Evolutionary conservation across 2,888 invertebrate species (phyloP), one percentile per base, ranked within the genome.

Genomic region (Sipha maydis): DNA sequence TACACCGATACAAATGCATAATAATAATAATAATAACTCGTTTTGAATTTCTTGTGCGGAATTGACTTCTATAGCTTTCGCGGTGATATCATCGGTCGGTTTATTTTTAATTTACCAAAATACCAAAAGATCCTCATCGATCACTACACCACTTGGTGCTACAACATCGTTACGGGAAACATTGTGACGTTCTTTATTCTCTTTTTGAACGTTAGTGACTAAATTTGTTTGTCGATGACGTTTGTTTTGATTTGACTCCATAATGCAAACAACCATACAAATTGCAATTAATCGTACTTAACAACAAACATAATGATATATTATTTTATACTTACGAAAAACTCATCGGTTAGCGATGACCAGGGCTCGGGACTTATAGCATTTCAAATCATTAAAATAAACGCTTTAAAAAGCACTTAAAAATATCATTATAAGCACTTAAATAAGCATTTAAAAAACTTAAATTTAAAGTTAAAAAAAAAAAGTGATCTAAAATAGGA

Each of bases 101-200:
- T 80, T 80, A 80, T 80, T 80, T 80, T 80, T 80, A 80, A 80
- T 78, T 25, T 25, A 31, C 77, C 31, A 8, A 41, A 79, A 38
- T 25, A 31, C 77, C 31, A 8, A 41, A 79, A 38, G 21, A 34
- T 61, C 34, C 31, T n/a, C 38, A 31, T 79, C 61, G 61, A 61
- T n/a, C 61, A n/a, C 38, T 48, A 48, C 7, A 25, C 25, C 4
- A 25, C 25, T 61, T 34, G 34, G 21, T 3, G 1, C 1, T 31
- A 34, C 31, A 3, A 0, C 8, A 17, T 38, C 17, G 38, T 34
- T 8, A 4, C 61, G 19, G 61, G 38, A 5, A 14, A 34, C 34
- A 25, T 21, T 56, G 11, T 21, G 1, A 19, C 31, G 17, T 31
- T 56, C n/a, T 8, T 8, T 0, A 11, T 31, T 54, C 9, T 1